Percentiles rank a stretch among this genome's conserved stretches.
These are phyloP conservation scores for Erethizon dorsatum DNA, from an alignment of 2,797 vertebrate genomes.

Conservation along the genomic window DNA sequence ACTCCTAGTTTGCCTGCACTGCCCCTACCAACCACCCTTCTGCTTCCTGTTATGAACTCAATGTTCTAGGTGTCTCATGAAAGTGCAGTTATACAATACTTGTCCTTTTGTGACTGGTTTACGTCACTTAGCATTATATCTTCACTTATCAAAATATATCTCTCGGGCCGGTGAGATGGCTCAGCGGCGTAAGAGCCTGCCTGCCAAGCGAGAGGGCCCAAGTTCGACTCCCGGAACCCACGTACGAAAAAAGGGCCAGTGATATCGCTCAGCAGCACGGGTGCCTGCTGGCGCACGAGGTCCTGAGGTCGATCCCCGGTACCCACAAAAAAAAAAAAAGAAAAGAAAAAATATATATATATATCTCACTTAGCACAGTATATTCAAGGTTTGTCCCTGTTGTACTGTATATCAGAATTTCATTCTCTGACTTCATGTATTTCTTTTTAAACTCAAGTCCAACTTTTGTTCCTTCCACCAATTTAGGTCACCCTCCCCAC, in stretches of 20 bases:
- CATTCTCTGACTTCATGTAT: background rate
- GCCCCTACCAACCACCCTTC: background rate
- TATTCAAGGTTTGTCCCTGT: background rate
- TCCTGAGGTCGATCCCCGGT: no score
- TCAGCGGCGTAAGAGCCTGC: no score
- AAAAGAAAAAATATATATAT: background rate
- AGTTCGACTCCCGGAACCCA: no score
- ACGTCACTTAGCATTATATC: background rate
- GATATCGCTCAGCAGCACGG: no score
- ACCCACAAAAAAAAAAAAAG: no score
- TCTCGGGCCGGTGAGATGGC: background rate
- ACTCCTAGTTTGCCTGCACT: rapidly evolving
- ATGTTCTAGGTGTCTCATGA: rapidly evolving
- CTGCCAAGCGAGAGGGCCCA: no score
- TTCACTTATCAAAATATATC: background rate
- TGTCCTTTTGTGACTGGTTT: background rate
- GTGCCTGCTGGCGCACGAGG: no score
- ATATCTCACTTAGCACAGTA: background rate
- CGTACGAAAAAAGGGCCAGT: no score
- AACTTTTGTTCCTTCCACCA: background rate
- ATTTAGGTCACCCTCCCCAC: background rate
- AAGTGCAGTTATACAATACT: rapidly evolving
- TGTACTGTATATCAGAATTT: background rate
- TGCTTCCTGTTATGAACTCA: background rate
- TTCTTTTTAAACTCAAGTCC: constrained; percentile 13